Evolutionary conservation across 2,888 invertebrate genomes (phyloP).

Genomic region (Limnephilus marmoratus): DNA sequence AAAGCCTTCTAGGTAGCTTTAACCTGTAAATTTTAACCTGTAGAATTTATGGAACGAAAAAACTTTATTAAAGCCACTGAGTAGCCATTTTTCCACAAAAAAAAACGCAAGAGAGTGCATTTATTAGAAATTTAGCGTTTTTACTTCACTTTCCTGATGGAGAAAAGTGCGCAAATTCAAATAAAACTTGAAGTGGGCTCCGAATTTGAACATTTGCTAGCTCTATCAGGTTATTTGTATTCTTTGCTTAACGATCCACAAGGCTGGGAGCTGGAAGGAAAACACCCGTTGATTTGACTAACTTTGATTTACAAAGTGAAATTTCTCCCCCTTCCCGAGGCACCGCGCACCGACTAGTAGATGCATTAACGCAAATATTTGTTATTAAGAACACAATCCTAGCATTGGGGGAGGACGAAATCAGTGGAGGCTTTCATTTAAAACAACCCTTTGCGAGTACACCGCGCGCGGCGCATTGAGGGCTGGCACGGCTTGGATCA

Average conservation of each 20-base stretch:
- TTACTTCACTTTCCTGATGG: not conserved
- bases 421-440: conserved; percentile 38
- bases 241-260: conserved; percentile 30
- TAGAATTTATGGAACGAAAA: not conserved
- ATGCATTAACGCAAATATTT: conserved; percentile 60
- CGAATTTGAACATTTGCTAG: not conserved
- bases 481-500: not conserved
- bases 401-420: not conserved
- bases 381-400: conserved; percentile 54
- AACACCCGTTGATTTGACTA: conserved; percentile 12
- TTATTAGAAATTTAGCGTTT: not conserved
- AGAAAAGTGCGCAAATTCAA: not conserved
- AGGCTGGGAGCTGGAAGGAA: not conserved
- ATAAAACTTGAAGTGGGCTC: not conserved
- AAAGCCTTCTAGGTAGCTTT: too few relatives aligned
- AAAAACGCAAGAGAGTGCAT: not conserved
- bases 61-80: not conserved
- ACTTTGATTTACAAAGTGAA: conserved; percentile 54
- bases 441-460: conserved; percentile 50
- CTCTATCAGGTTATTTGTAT: conserved; percentile 10
- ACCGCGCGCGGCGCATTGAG: not conserved
- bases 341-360: conserved; percentile 19
- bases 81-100: not conserved
- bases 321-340: conserved; percentile 35
- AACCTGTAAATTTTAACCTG: not conserved